Base-by-base conservation (phyloP, 1,140 invertebrate species). In the Hyphantria cunea region DNA sequence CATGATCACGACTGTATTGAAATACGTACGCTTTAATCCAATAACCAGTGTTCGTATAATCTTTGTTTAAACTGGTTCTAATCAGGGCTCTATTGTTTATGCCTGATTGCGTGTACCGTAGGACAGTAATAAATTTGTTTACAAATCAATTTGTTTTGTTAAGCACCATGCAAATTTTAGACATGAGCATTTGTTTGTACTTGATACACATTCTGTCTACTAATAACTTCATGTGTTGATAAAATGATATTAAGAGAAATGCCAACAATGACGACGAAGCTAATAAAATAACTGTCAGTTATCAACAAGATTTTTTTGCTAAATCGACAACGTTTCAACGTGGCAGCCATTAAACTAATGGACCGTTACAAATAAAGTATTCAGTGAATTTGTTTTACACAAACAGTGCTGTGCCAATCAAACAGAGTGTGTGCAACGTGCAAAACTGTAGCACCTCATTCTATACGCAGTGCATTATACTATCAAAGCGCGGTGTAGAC, bases 361-460 rank as follows among this genome's bases (percentile, higher is more conserved):
- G 52, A 8, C 39, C 15, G 32, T 48, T n/a, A 14, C 37, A 58
- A 63, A 62, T 66, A 62, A 62, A 66, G 53, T 49, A 69, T 64
- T 65, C 56, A 51, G 37, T 37, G 56, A 48, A 64, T 64, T 64
- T 59, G 47, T 59, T 62, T 61, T 51, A 45, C 59, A 56, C 56
- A 51, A 58, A 58, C 49, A 54, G 11, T 14, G 52, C 37, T 62
- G 61, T 63, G 64, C 61, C 68, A 66, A 74, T 70, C 68, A 74
- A 69, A 74, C 68, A 61, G 66, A 74, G 70, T 54, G 68, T 54
- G 11, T 37, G 8, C 34, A 10, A 11, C 8, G 3, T 37, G 34
- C 3, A 11, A n/a, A 37, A 37, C 8, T 37, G 34, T 11, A 37
- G 3, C 34, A 11, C 34, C 8, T 37, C 34, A 37, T 8, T 7